Evolutionary conservation across 1,140 invertebrate genomes (phyloP).

Genomic region (Orius insidiosus): DNA sequence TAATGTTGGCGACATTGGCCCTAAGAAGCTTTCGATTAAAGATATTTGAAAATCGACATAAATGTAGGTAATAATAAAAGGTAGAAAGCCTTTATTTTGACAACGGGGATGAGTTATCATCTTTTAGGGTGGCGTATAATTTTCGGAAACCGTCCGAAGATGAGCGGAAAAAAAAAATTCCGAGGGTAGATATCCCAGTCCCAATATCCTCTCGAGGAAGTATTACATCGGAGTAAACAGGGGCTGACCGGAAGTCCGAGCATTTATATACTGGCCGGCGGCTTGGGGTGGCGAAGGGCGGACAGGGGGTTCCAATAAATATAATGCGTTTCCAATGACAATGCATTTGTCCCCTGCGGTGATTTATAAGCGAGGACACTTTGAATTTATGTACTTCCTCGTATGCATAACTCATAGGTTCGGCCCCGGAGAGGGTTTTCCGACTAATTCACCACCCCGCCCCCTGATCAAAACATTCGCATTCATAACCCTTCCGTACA

Average conservation of each 20-base stretch:
- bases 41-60: too few species aligned
- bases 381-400: slow-evolving; percentile 7
- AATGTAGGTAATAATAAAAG: too few species aligned
- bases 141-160: too few species aligned
- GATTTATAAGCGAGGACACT: background rate
- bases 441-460: slow-evolving; percentile 4
- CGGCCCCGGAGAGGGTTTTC: background rate
- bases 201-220: slow-evolving; percentile 10
- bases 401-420: slow-evolving; percentile 5
- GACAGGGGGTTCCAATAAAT: slow-evolving; percentile 14
- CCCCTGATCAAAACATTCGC: too few species aligned
- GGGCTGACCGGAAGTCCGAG: slow-evolving; percentile 7
- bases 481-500: too few species aligned
- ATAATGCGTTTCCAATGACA: slow-evolving; percentile 16
- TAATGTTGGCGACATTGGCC: too few species aligned
- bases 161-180: too few species aligned
- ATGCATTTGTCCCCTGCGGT: slow-evolving; percentile 12
- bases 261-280: slow-evolving; percentile 10
- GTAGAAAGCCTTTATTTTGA: too few species aligned
- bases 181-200: slow-evolving; percentile 5
- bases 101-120: too few species aligned
- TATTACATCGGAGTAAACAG: background rate
- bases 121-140: too few species aligned
- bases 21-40: too few species aligned
- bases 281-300: background rate